Evolutionary conservation across 2,113 vertebrate species (phyloP).

Genomic region (Myocastor coypus): DNA sequence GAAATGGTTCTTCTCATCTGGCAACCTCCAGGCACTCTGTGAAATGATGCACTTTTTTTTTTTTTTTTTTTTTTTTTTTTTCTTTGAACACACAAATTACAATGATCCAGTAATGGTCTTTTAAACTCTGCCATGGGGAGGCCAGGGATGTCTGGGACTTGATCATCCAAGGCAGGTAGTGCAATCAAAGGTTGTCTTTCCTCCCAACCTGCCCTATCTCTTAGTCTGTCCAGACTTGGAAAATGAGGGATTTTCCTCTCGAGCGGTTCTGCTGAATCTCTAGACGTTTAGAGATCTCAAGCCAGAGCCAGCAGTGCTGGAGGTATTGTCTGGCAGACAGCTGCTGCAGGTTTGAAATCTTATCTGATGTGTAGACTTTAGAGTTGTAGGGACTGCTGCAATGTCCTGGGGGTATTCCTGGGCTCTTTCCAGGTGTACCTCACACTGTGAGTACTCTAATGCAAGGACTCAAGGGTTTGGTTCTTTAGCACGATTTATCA

Average conservation of each 20-base stretch:
- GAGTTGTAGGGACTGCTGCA: neutral
- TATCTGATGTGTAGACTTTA: neutral
- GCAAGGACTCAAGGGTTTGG: neutral
- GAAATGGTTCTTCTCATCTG: neutral
- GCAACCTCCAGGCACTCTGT: too few species aligned
- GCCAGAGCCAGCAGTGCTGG: neutral
- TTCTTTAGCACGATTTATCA: neutral
- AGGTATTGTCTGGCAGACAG: neutral
- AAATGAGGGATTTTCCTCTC: neutral
- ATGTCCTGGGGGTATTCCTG: neutral
- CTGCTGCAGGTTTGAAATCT: neutral
- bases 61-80: neutral
- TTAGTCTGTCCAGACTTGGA: neutral
- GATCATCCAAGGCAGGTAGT: neutral
- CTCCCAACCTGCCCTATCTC: fast-evolving
- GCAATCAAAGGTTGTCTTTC: neutral
- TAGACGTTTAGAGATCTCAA: neutral
- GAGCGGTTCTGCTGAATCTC: neutral
- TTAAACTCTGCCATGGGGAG: neutral
- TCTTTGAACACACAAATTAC: neutral
- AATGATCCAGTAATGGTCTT: neutral
- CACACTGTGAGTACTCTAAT: neutral
- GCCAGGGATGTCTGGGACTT: neutral
- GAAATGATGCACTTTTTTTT: neutral
- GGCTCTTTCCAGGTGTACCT: neutral